phyloP scores from a whole-genome alignment of 2,888 invertebrate genomes.

The Macaria notata region DNA sequence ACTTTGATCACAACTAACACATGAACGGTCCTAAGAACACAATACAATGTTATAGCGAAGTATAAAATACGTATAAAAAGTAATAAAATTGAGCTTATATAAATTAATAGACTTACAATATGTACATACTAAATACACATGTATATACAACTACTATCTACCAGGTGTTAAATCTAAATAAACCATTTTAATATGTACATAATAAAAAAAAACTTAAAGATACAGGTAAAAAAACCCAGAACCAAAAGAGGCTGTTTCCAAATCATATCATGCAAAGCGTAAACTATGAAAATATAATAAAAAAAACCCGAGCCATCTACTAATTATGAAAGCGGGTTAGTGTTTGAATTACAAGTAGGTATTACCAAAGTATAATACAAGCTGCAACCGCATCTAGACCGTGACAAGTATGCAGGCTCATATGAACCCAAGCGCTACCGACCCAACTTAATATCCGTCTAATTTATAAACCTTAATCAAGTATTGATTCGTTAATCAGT shows the following conservation, averaged over 20 bases:
- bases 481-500: too few species aligned
- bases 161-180: conserved; percentile 5
- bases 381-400: conserved; percentile 17
- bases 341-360: conserved; percentile 15
- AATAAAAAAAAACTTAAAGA: conserved; percentile 24
- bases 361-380: conserved; percentile 22
- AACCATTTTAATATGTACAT: conserved; percentile 7
- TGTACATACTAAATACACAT: not conserved
- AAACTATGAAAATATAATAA: conserved; percentile 22
- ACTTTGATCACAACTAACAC: not conserved
- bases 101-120: not conserved
- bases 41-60: not conserved
- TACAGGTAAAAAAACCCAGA: conserved; percentile 43
- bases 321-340: conserved; percentile 20
- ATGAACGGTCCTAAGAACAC: not conserved
- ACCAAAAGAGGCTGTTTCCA: conserved; percentile 83
- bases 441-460: conserved; percentile 4
- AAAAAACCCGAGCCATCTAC: conserved; percentile 18
- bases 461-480: too few species aligned
- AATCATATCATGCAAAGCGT: conserved; percentile 68
- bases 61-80: conserved; percentile 1
- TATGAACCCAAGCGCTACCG: conserved; percentile 17
- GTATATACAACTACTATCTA: not conserved
- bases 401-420: conserved; percentile 20
- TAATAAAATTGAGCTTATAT: not conserved